Base-by-base conservation (phyloP, 2,113 vertebrate species). In the Sula dactylatra region DNA sequence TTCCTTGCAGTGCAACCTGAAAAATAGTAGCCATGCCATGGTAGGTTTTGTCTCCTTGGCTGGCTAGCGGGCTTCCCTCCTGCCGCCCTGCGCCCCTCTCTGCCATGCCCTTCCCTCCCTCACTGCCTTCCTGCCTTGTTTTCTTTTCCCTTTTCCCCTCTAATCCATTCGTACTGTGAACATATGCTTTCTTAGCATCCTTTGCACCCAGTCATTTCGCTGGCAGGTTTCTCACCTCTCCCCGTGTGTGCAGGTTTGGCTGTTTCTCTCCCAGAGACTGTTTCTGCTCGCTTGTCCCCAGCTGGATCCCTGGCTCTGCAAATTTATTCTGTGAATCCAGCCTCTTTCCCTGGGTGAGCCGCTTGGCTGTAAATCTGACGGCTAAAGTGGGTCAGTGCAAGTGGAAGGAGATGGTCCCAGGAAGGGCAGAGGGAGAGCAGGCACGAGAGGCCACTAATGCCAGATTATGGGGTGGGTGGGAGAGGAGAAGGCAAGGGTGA, bases 221-320 rank as follows among this genome's bases (percentile, higher is more conserved):
- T 7, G 29, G 82, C 70, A 64, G 79, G 66, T 76, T 95, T 87
- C 88, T 95, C 6, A 0, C 61, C 54, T 94, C 31, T 79, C 66
- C 18, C 6, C 3, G 0, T 38, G 61, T 12, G 5, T 0, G 1
- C 0, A 2, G 56, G 34, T 3, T 17, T 79, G 62, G 85, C 36
- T 86, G 76, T 71, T 73, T 88, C 15, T 77, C 56, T 79, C 52
- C 47, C 1, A 32, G 62, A 62, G 81, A 45, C 71, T 34, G 15
- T 42, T 91, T 59, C 86, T 93, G 72, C 88, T 94, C 56, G 1
- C 87, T 72, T 14, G 1, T 85, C 66, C 80, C 76, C 1, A 7
- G 4, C 85, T 81, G 80, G 24, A 73, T 93, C 73, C 55, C 54
- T n/a, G 27, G 29, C 45, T 86, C 52, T 62, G 65, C 71, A 88